phyloP scores from a whole-genome alignment of 2,888 invertebrate genomes.

The Diaphora mendica region DNA sequence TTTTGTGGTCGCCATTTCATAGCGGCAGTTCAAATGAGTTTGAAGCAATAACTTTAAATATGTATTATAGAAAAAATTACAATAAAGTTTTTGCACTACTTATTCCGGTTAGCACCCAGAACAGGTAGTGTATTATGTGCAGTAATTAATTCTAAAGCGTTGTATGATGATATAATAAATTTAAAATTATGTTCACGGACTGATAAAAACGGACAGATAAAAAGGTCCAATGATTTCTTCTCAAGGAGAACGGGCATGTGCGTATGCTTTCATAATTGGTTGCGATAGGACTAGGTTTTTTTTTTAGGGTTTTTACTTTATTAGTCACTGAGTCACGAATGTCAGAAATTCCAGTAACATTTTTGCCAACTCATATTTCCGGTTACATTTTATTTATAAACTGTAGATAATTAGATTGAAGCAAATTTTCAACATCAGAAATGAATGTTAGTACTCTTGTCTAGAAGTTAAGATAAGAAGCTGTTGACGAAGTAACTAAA shows the following conservation, averaged over 20 bases:
- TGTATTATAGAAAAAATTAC: not conserved
- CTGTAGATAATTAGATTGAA: not conserved
- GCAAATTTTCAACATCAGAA: not conserved
- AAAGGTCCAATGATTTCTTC: slow-evolving; percentile 39
- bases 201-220: slow-evolving; percentile 12
- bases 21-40: not conserved
- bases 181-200: slow-evolving; percentile 36
- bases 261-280: slow-evolving; percentile 21
- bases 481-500: not conserved
- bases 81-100: slow-evolving; percentile 7
- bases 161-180: slow-evolving; percentile 29
- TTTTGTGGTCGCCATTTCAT: not conserved
- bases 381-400: not conserved
- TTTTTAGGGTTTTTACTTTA: not conserved
- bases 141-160: slow-evolving; percentile 43
- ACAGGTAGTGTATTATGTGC: slow-evolving; percentile 24
- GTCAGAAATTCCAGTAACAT: slow-evolving; percentile 13
- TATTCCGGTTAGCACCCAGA: slow-evolving; percentile 42
- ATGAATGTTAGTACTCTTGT: not conserved
- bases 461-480: not conserved
- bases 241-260: slow-evolving; percentile 37
- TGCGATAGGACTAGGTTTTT: slow-evolving; percentile 15
- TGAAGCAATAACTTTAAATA: not conserved
- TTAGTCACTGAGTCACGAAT: slow-evolving; percentile 15
- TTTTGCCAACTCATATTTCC: not conserved